A percentile compares a stretch with the other conserved stretches of the same genome.
These are phyloP conservation scores for Tetragonula clypearis DNA, from an alignment of 1,140 invertebrate species.

Conservation along the genomic window DNA sequence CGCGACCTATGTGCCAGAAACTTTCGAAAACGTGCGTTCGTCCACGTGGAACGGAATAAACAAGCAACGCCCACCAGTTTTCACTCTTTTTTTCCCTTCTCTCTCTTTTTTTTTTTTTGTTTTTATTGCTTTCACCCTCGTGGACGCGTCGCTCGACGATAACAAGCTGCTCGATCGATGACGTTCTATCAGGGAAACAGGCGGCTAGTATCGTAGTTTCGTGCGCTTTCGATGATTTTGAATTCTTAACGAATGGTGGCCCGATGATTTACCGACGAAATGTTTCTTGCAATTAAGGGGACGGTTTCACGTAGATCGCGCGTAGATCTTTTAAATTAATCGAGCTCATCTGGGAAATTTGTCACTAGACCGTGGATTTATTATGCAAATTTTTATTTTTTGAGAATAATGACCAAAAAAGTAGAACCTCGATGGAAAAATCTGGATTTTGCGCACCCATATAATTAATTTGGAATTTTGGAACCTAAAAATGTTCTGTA, in stretches of 20 bases:
- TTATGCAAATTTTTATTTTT: too few species aligned
- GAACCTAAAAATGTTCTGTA: too few species aligned
- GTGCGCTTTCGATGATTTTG: background rate
- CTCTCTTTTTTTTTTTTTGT: background rate
- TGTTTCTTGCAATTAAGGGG: too few species aligned
- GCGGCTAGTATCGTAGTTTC: background rate
- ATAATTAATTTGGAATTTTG: too few species aligned
- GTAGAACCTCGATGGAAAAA: too few species aligned
- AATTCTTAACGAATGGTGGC: background rate
- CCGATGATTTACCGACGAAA: too few species aligned
- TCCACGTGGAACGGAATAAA: background rate
- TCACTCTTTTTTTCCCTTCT: constrained; percentile 18
- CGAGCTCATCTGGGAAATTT: too few species aligned
- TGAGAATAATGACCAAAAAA: too few species aligned
- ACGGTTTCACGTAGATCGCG: too few species aligned
- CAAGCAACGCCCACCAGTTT: background rate
- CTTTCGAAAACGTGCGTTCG: constrained; percentile 27
- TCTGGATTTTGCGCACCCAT: too few species aligned
- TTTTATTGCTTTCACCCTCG: constrained; percentile 41
- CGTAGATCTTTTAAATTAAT: too few species aligned
- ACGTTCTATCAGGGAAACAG: constrained; percentile 7
- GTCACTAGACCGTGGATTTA: too few species aligned
- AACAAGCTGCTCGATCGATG: constrained; percentile 16
- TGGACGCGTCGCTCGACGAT: background rate
- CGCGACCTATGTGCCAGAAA: background rate